These are phyloP conservation scores for Lobophora halterata DNA, from an alignment of 2,888 invertebrate species.

Conservation along the genomic window DNA sequence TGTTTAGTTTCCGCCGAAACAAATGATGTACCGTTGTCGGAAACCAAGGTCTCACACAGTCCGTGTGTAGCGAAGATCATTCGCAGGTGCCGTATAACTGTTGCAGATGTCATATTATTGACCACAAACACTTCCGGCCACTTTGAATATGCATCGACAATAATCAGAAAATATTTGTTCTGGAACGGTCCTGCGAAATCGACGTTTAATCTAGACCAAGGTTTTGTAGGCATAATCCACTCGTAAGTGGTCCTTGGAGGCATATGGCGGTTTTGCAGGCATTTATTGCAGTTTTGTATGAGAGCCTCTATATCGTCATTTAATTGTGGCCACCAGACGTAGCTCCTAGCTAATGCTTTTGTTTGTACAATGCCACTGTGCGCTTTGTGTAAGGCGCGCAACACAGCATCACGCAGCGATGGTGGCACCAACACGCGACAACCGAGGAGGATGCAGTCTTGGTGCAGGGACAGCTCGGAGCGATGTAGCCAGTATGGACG, in stretches of 20 bases:
- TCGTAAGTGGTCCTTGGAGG: background rate
- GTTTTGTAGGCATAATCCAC: background rate
- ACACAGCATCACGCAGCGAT: background rate
- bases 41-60: background rate
- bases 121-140: background rate
- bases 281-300: background rate
- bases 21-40: background rate
- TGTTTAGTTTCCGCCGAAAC: background rate
- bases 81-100: background rate
- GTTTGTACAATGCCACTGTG: background rate
- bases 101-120: background rate
- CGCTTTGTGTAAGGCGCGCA: background rate
- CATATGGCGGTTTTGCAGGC: background rate
- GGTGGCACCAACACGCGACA: too few species aligned
- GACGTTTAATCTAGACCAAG: background rate
- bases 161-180: background rate
- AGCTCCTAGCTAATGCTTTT: background rate
- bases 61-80: background rate
- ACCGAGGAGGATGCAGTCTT: background rate
- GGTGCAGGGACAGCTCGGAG: background rate
- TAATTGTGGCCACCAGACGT: background rate
- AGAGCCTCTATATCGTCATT: background rate
- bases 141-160: background rate
- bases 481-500: background rate
- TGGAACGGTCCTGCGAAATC: background rate